Evolutionary conservation across 2,888 invertebrate species (phyloP).

Genomic region (Macrophya annulata): DNA sequence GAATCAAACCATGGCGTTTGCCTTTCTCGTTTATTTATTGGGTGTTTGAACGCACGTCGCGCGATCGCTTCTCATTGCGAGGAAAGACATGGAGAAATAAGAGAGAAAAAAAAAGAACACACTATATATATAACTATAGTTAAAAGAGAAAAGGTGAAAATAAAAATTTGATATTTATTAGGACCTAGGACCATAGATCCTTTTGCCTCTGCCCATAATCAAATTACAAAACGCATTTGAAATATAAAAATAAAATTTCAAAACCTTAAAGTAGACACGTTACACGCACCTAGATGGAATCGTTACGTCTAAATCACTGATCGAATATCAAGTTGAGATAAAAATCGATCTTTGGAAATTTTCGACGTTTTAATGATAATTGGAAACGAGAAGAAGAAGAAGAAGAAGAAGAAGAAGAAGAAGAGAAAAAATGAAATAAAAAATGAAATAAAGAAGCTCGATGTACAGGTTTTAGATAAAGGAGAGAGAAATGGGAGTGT

Average conservation of each 20-base stretch:
- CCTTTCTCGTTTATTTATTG: slow-evolving; percentile 52
- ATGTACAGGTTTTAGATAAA: not conserved
- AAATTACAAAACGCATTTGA: not conserved
- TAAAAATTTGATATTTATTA: slow-evolving; percentile 41
- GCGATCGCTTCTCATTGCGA: slow-evolving; percentile 36
- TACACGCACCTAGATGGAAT: not conserved
- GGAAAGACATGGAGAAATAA: slow-evolving; percentile 5
- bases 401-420: too few species aligned
- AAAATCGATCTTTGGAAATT: not conserved
- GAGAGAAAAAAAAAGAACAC: not conserved
- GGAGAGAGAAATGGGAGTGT: not conserved
- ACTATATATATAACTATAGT: not conserved
- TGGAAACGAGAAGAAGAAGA: not conserved
- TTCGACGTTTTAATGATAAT: not conserved
- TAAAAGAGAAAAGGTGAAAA: not conserved
- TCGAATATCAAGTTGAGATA: not conserved
- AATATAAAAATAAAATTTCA: not conserved
- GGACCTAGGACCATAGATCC: slow-evolving; percentile 41
- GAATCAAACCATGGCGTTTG: slow-evolving; percentile 51
- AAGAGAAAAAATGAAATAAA: not conserved
- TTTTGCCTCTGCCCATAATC: not conserved
- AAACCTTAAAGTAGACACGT: not conserved
- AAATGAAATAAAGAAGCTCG: not conserved
- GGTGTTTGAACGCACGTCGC: slow-evolving; percentile 37
- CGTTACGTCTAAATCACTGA: not conserved